Evolutionary conservation across 2,797 vertebrate genomes (phyloP).

Genomic region (Tolypeutes matacus): DNA sequence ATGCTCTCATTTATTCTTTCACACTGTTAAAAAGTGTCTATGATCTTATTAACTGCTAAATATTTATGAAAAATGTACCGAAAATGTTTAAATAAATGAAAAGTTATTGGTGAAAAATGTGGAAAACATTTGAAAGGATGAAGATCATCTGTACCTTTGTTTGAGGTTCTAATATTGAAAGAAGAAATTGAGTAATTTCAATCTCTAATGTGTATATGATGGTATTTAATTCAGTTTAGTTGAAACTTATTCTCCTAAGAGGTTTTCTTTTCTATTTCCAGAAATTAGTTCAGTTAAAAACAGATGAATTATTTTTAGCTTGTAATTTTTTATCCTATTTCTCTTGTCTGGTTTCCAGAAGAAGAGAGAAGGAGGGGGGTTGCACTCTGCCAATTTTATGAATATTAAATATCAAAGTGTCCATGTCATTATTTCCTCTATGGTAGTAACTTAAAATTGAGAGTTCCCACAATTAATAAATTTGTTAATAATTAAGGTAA

Average conservation of each 20-base stretch:
- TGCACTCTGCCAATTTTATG: neutral
- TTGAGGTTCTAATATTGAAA: neutral
- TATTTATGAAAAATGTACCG: neutral
- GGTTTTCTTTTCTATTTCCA: neutral
- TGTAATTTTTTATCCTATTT: neutral
- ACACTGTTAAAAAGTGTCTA: neutral
- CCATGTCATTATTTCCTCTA: neutral
- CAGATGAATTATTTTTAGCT: constrained; percentile 4
- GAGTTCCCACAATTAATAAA: neutral
- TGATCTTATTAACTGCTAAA: neutral
- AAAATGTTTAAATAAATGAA: neutral
- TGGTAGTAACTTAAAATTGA: neutral
- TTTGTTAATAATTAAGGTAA: neutral
- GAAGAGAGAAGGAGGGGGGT: neutral
- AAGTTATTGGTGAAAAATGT: neutral
- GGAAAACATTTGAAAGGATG: neutral
- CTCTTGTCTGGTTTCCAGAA: neutral
- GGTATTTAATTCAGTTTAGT: neutral
- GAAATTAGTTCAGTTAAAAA: neutral
- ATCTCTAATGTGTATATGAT: neutral
- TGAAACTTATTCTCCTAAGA: neutral
- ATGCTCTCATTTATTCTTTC: neutral
- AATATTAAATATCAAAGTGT: neutral
- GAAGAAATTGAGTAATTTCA: neutral
- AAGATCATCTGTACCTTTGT: neutral